phyloP scores from a whole-genome alignment of 2,113 vertebrate species.

The Crocuta crocuta region DNA sequence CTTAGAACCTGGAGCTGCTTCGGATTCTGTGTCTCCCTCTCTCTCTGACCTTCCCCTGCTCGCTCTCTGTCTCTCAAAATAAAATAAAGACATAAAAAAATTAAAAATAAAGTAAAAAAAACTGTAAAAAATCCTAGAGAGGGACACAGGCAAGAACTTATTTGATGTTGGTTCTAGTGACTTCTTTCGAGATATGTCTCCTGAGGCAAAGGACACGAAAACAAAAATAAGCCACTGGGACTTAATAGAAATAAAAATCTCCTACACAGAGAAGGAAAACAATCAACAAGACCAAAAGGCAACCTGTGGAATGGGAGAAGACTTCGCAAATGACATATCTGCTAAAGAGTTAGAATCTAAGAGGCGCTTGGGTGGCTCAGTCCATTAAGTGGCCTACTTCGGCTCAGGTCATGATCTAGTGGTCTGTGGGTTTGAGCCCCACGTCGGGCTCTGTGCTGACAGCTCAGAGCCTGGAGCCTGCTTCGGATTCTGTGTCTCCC shows the following conservation, averaged over 20 bases:
- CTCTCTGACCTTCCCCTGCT: too few relatives aligned
- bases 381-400: too few relatives aligned
- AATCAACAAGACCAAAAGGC: neutral
- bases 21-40: too few relatives aligned
- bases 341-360: neutral
- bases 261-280: neutral
- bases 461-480: too few relatives aligned
- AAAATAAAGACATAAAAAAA: too few relatives aligned
- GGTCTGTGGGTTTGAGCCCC: too few relatives aligned
- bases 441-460: too few relatives aligned
- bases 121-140: neutral
- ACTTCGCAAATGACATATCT: neutral
- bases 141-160: neutral
- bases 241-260: neutral
- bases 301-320: neutral
- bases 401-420: too few relatives aligned
- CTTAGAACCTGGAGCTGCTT: too few relatives aligned
- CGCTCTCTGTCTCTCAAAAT: too few relatives aligned
- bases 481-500: too few relatives aligned
- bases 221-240: neutral
- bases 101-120: neutral
- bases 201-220: neutral
- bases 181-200: neutral
- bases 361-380: too few relatives aligned
- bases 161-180: neutral